Base-by-base conservation (phyloP, 2,888 invertebrate species). In the Calameuta pallipes region DNA sequence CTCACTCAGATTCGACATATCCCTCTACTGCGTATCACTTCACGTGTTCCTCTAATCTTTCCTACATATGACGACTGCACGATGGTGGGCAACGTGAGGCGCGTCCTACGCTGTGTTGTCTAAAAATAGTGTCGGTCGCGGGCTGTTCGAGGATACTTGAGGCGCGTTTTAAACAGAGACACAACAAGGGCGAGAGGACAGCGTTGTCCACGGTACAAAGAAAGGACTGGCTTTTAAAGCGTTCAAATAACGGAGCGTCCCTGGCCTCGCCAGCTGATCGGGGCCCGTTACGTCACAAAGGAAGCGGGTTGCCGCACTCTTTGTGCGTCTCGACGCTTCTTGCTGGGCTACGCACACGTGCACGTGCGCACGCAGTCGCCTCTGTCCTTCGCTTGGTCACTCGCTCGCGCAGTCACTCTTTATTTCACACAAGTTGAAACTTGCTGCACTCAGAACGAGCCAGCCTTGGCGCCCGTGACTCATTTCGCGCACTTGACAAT, bases 241-340 rank as follows among this genome's bases (percentile, higher is more conserved):
- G 78, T 78, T 78, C 73, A 76, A 78, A 78, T 78, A 78, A 78
- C 78, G 69, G 75, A 70, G 31, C 76, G 30, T 34, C 13, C 36
- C 68, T 33, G 34, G 33, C 76, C 33, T 12, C n/a, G 69, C 31
- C 78, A 78, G 78, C 78, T 78, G 78, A 75, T 78, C 71, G 78
- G 33, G 35, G 37, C 34, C 56, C 70, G 78, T 83, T 81, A 83
- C 86, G 86, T 86, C 84, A 85, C 83, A 82, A 84, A 77, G 82
- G 81, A 81, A 78, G 75, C 80, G 84, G 85, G 84, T 85, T 83
- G 82, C 82, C 83, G 85, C 81, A 84, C 83, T 83, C 78, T 75
- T 34, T 34, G 71, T 34, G 71, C 23, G 34, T 33, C 33, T 71
- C 71, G 71, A 31, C 34, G 71, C 56, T 56, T 56, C 56, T 56